Percentiles rank a stretch among this genome's conserved stretches.
Evolutionary conservation across 2,797 vertebrate genomes (phyloP).

Genomic region (Rhincodon typus): DNA sequence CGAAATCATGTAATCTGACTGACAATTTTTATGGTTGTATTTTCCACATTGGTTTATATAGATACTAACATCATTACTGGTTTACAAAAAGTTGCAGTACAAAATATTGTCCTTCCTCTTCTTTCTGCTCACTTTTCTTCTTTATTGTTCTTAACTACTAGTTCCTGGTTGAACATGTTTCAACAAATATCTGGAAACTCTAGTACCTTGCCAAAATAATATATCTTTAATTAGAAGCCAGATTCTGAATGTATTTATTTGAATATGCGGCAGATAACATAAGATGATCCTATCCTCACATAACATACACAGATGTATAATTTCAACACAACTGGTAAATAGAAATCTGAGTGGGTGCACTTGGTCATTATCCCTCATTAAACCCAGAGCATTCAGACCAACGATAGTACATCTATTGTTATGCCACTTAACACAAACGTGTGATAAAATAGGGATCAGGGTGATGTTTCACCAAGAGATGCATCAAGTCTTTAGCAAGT

Average conservation of each 20-base stretch:
- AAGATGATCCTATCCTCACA: neutral
- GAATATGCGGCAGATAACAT: neutral
- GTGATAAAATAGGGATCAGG: neutral
- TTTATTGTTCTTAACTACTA: neutral
- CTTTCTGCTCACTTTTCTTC: neutral
- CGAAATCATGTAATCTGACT: neutral
- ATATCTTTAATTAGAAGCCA: neutral
- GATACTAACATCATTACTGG: neutral
- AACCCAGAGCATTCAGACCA: neutral
- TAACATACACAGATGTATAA: neutral
- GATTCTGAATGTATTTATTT: neutral
- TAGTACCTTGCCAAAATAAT: neutral
- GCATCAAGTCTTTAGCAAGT: neutral
- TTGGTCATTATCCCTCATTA: neutral
- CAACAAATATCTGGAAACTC: neutral
- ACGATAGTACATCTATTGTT: neutral
- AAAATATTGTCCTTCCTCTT: neutral
- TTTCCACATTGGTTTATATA: neutral
- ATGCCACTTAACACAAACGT: neutral
- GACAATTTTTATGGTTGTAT: neutral
- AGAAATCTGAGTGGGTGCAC: neutral
- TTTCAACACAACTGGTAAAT: neutral
- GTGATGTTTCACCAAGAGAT: neutral
- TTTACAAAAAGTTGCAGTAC: neutral
- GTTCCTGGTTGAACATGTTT: neutral